Evolutionary conservation across 92 coral and sea anemone genomes (phyloP).

Genomic region (Zoanthus gigantus): DNA sequence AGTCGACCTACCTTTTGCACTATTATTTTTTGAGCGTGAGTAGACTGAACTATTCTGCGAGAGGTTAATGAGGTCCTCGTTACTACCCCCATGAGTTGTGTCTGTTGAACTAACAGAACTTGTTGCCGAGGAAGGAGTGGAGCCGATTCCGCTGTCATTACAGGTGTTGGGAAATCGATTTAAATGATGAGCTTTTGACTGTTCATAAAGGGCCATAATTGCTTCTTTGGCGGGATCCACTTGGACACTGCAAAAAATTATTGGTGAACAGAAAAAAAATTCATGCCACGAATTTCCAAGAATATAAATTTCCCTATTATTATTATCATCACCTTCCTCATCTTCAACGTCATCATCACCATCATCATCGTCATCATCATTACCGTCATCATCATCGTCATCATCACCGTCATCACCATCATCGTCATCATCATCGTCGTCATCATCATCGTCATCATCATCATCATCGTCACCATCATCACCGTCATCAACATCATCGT

Average conservation of each 20-base stretch:
- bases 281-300: not conserved
- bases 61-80: constrained; percentile 86
- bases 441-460: not conserved
- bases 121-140: constrained; percentile 89
- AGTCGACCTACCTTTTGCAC: constrained; percentile 11
- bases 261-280: too few relatives aligned
- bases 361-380: not conserved
- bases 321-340: not conserved
- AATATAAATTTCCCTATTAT: not conserved
- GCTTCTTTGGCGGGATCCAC: constrained; percentile 65
- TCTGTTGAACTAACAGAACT: constrained; percentile 98
- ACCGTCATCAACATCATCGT: not conserved
- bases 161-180: constrained; percentile 65
- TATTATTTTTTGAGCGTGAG: constrained; percentile 13
- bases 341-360: not conserved
- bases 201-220: constrained; percentile 75
- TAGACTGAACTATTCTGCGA: constrained; percentile 46
- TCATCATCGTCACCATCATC: not conserved
- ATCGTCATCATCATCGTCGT: not conserved
- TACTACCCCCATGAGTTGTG: constrained; percentile 94
- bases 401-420: not conserved
- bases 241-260: not conserved
- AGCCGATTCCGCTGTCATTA: constrained; percentile 94
- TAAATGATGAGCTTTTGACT: constrained; percentile 63
- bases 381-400: not conserved